Conservation (phyloP, 2,113 vertebrate genomes). For the Oryzias curvinotus region DNA sequence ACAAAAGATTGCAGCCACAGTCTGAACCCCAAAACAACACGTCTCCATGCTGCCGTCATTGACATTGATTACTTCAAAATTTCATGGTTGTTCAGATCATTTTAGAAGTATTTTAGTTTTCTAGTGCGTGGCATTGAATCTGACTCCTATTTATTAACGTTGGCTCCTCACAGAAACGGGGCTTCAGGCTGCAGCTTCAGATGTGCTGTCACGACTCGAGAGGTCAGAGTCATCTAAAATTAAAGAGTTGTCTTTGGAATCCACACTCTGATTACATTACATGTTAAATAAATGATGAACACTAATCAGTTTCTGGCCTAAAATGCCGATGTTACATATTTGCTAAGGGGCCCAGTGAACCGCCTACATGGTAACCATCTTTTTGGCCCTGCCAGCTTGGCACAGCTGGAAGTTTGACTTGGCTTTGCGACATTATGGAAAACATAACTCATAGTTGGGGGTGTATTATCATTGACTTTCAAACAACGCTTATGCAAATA, state of each 20-base stretch:
- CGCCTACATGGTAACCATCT: conserved; percentile 40
- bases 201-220: not conserved
- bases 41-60: too few species aligned
- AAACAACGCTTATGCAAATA: conserved; percentile 45
- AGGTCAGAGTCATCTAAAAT: conserved; percentile 9
- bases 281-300: conserved; percentile 23
- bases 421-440: conserved; percentile 48
- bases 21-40: too few species aligned
- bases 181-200: not conserved
- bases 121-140: too few species aligned
- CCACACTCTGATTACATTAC: conserved; percentile 16
- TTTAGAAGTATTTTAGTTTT: too few species aligned
- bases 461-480: conserved; percentile 53
- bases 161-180: too few species aligned
- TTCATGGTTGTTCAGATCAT: too few species aligned
- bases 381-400: conserved; percentile 47
- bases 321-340: conserved; percentile 30
- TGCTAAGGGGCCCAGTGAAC: conserved; percentile 25
- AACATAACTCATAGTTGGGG: conserved; percentile 46
- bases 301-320: conserved; percentile 31
- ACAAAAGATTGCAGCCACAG: too few species aligned
- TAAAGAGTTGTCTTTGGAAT: conserved; percentile 4
- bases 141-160: too few species aligned
- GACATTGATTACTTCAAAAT: too few species aligned
- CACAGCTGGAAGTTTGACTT: conserved; percentile 49